phyloP scores from a whole-genome alignment of 2,888 invertebrate genomes.

The Drosophila tanythrix region DNA sequence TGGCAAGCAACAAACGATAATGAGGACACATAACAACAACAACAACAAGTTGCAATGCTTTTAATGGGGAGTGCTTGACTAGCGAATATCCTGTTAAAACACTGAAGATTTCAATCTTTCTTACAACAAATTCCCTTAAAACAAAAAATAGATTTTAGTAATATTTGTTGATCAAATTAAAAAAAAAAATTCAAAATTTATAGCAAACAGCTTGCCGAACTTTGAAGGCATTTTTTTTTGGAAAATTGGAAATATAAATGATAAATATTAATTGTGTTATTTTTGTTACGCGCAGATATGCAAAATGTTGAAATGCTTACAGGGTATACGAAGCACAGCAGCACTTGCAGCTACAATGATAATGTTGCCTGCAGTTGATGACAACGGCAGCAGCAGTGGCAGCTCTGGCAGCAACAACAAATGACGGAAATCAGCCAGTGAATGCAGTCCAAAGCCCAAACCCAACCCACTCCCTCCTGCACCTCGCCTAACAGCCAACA shows the following conservation, averaged over 20 bases:
- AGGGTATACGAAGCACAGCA: constrained; percentile 25
- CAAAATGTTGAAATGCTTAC: background rate
- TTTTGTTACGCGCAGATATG: background rate
- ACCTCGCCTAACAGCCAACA: background rate
- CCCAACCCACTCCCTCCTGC: background rate
- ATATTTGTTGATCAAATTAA: background rate
- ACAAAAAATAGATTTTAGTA: background rate
- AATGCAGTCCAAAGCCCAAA: constrained; percentile 46
- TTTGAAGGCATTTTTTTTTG: too few species aligned
- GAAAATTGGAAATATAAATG: background rate
- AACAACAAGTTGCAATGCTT: constrained; percentile 6
- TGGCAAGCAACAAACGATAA: constrained; percentile 73
- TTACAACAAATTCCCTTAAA: background rate
- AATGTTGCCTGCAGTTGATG: constrained; percentile 69
- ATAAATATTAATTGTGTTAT: too few species aligned
- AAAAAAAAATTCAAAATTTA: too few species aligned
- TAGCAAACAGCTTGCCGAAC: background rate
- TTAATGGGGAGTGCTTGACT: background rate
- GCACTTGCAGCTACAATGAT: constrained; percentile 62
- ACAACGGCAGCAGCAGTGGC: constrained; percentile 49
- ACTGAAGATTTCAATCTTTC: background rate
- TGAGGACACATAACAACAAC: constrained; percentile 72
- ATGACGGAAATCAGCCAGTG: constrained; percentile 77
- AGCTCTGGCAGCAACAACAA: constrained; percentile 49
- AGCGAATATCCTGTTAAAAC: background rate